These are phyloP conservation scores for Toxostoma redivivum DNA, from an alignment of 2,113 vertebrate genomes.

Conservation along the genomic window DNA sequence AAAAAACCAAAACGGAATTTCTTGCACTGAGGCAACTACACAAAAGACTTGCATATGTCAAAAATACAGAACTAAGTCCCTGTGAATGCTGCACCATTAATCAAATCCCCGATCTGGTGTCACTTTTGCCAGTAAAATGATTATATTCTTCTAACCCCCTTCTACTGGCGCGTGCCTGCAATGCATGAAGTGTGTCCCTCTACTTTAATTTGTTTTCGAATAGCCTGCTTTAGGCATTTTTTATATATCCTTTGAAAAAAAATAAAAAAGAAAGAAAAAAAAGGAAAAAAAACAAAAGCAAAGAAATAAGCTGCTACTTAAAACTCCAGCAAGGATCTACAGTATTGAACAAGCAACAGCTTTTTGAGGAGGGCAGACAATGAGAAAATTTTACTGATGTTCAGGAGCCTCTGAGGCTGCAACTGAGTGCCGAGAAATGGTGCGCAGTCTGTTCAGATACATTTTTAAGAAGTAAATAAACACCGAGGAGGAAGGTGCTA, in stretches of 20 bases:
- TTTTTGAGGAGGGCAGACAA: background rate
- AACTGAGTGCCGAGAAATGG: background rate
- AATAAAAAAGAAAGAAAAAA: background rate
- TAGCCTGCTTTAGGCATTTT: constrained; percentile 47
- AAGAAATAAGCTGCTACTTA: background rate
- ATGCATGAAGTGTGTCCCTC: constrained; percentile 46
- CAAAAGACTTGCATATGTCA: constrained; percentile 70
- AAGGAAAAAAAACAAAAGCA: fast-evolving
- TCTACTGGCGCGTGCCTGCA: constrained; percentile 11
- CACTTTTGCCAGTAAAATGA: constrained; percentile 61
- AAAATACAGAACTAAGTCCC: constrained; percentile 52
- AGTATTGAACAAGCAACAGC: background rate
- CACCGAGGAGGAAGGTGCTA: constrained; percentile 27
- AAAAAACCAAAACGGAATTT: constrained; percentile 44
- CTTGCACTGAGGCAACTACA: constrained; percentile 60
- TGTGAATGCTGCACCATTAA: constrained; percentile 49
- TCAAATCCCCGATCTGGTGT: constrained; percentile 64
- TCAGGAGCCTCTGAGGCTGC: background rate
- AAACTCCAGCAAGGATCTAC: background rate
- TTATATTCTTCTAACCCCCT: constrained; percentile 34
- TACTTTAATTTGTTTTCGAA: constrained; percentile 47
- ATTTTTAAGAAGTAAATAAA: constrained; percentile 36
- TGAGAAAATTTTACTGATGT: background rate
- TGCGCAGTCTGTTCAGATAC: background rate
- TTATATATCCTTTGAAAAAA: background rate